Base-by-base conservation (phyloP, 2,888 invertebrate species). In the Archips crataeganus region DNA sequence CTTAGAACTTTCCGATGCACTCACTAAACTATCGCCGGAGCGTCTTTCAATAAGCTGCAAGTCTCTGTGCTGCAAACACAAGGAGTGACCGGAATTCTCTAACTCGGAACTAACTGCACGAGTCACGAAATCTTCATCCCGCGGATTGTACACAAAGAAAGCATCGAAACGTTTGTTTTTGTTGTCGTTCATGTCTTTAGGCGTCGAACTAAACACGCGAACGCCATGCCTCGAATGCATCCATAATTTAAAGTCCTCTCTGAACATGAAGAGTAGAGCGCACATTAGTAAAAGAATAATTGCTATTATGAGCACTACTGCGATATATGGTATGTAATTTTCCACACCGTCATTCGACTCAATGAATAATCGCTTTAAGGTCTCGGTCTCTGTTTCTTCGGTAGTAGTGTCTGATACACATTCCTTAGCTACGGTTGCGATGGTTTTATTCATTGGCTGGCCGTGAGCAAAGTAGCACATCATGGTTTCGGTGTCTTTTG, bases 101-200 rank as follows among this genome's bases (percentile, higher is more conserved):
- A 98, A 89, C 84, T 97, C 97, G 82, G 88, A 96, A 93, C 93
- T 97, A 84, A 94, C 96, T 89, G 94, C 96, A 90, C 91, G 96
- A 88, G 89, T 97, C 94, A 96, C 95, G 84, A 95, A 96, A 95
- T 94, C 97, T 90, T 95, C 97, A 95, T 98, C 98, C 80, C 97
- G 96, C 80, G 96, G 96, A 88, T 97, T 97, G 94, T 98, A 98
- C 77, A 98, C 96, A 86, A 98, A 96, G 93, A 98, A 98, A 75
- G 98, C 98, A 88, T 98, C 98, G 90, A 97, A 98, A 10, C 97
- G 95, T 82, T 97, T 96, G 85, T 97, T 96, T 89, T 94, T 95
- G 82, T 92, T 94, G 81, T 94, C 94, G 81, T 95, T 95, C 87
- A 95, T 92, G 76, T 95, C 94, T 81, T 94, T 92, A 61, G 95